Conservation (phyloP, 2,797 vertebrate genomes). For the Gymnoscopelus microlampas region DNA sequence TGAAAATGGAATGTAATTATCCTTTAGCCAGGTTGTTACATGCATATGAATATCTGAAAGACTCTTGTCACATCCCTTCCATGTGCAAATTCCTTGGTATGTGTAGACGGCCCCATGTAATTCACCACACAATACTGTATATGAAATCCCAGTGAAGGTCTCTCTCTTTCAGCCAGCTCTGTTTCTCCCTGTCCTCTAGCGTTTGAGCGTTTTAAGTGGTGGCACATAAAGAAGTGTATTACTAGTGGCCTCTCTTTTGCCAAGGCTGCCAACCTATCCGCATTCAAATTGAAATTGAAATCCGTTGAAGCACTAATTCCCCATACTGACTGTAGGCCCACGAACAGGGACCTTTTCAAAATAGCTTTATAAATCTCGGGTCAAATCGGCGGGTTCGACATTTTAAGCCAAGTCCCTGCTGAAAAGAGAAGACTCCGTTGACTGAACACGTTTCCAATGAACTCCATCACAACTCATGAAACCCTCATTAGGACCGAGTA, state of each 20-base stretch:
- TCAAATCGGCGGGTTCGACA: slow-evolving; percentile 65
- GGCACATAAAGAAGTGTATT: slow-evolving; percentile 68
- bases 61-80: too few relatives aligned
- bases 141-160: slow-evolving; percentile 24
- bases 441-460: slow-evolving; percentile 57
- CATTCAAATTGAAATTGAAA: slow-evolving; percentile 75
- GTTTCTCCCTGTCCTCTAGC: slow-evolving; percentile 47
- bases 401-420: slow-evolving; percentile 48
- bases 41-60: too few relatives aligned
- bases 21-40: neutral
- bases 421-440: slow-evolving; percentile 47
- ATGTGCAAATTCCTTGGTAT: neutral
- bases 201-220: slow-evolving; percentile 62
- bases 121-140: slow-evolving; percentile 16
- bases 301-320: slow-evolving; percentile 72
- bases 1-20: neutral
- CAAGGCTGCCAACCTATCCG: slow-evolving; percentile 45
- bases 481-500: slow-evolving; percentile 68
- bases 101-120: slow-evolving; percentile 31
- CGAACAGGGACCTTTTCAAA: slow-evolving; percentile 67
- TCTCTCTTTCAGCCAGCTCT: slow-evolving; percentile 37
- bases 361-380: slow-evolving; percentile 74
- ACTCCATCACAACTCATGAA: slow-evolving; percentile 73
- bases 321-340: slow-evolving; percentile 58
- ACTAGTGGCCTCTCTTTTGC: slow-evolving; percentile 52